These are phyloP conservation scores for Ailuropoda melanoleuca DNA, from an alignment of 2,113 vertebrate species.

Conservation along the genomic window DNA sequence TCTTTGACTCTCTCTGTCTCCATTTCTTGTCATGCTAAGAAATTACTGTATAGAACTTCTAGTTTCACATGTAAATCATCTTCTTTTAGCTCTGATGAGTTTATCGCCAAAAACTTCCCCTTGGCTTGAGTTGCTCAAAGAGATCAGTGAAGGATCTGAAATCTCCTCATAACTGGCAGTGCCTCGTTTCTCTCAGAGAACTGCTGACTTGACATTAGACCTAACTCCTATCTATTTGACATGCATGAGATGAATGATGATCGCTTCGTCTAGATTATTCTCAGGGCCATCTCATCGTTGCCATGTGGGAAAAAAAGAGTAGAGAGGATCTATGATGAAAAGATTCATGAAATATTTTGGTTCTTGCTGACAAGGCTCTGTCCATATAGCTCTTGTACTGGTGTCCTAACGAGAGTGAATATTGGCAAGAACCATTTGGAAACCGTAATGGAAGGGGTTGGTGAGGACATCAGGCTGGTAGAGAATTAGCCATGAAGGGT, in stretches of 20 bases:
- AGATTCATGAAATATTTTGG: not conserved
- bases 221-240: not conserved
- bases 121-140: not conserved
- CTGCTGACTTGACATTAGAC: not conserved
- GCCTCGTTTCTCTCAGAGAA: not conserved
- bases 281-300: not conserved
- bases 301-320: not conserved
- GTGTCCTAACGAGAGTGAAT: not conserved
- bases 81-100: not conserved
- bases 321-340: not conserved
- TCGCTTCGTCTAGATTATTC: not conserved
- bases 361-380: not conserved
- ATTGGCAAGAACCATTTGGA: not conserved
- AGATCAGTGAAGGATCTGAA: not conserved
- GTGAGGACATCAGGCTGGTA: not conserved
- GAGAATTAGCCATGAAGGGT: not conserved
- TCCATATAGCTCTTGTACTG: not conserved
- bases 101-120: conserved; percentile 31
- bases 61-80: conserved; percentile 6
- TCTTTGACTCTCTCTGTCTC: not conserved
- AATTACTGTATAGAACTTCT: conserved; percentile 13
- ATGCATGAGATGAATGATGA: not conserved
- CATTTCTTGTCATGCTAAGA: conserved; percentile 1
- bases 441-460: not conserved
- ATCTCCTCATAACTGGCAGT: not conserved